Evolutionary conservation across 2,113 vertebrate species (phyloP).

Genomic region (Leptosomus discolor): DNA sequence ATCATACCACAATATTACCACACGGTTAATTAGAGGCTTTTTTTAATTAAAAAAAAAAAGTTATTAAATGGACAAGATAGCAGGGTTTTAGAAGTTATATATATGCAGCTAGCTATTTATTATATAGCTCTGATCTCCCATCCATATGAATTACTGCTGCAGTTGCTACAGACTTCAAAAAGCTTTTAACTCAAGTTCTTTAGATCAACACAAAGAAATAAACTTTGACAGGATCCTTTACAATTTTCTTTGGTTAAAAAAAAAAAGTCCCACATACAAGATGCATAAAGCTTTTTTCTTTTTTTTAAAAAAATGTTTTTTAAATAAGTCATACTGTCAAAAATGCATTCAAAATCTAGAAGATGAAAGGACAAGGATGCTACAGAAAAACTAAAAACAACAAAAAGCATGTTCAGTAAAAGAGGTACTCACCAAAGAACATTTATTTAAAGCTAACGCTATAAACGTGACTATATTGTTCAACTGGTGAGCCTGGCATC

Average conservation of each 20-base stretch:
- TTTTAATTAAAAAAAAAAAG: neutral
- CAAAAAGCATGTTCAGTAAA: neutral
- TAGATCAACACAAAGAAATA: neutral
- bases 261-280: neutral
- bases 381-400: neutral
- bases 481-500: neutral
- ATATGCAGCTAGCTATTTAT: conserved; percentile 24
- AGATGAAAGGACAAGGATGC: neutral
- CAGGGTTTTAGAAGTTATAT: neutral
- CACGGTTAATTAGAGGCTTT: neutral
- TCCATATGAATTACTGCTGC: neutral
- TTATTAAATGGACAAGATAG: conserved; percentile 6
- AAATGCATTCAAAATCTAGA: neutral
- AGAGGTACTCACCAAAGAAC: neutral
- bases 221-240: conserved; percentile 7
- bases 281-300: neutral
- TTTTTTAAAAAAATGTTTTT: neutral
- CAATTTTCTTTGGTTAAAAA: neutral
- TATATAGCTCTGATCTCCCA: neutral
- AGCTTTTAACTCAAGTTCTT: neutral
- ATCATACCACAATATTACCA: neutral
- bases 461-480: neutral
- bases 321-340: neutral
- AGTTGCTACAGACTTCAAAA: conserved; percentile 12
- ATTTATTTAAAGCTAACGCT: neutral